Evolutionary conservation across 2,888 invertebrate genomes (phyloP), one percentile per base, ranked within the genome.

Genomic region (Agonopterix subpropinquella): DNA sequence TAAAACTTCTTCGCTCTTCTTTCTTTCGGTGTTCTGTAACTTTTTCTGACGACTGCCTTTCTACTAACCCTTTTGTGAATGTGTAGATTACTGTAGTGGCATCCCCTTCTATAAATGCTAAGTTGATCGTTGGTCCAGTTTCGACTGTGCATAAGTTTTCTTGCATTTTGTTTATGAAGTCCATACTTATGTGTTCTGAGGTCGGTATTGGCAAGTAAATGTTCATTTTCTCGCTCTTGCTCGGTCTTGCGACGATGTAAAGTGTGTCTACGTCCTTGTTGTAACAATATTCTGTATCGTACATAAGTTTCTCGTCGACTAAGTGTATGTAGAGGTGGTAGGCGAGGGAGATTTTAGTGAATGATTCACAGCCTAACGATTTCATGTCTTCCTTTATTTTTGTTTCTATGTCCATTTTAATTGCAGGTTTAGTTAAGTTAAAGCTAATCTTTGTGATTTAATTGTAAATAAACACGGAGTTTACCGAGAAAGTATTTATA

Each of bases 271-370:
- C 72, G 44, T 88, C 86, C 49, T 71, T 81, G 52, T 88, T 86
- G 54, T 77, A 89, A 43, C 80, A 83, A 54, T 88, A 88, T 61
- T 87, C 85, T 0, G 84, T 83, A 49, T 89, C 89, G 56, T 87
- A 83, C 88, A 89, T 89, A 1, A 81, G 64, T 63, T 85, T 85
- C 45, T 83, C 77, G 54, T 89, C 89, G 0, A 87, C 76, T 49
- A 89, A 71, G 57, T 87, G 70, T 9, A 87, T 70, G 58, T 87
- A 89, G 9, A 89, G 61, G 47, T 81, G 75, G 51, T 77, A 86
- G 0, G 88, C 83, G 2, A 89, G 65, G 2, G 82, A 61, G 43
- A 88, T 77, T 62, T 88, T 81, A 51, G 70, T 61, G 28, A 77
- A 74, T 0, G 77, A 80, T n/a, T 60, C 61, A 55, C 89, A 89